Evolutionary conservation across 1,140 invertebrate genomes (phyloP).

Genomic region (Acromyrmex echinatior): DNA sequence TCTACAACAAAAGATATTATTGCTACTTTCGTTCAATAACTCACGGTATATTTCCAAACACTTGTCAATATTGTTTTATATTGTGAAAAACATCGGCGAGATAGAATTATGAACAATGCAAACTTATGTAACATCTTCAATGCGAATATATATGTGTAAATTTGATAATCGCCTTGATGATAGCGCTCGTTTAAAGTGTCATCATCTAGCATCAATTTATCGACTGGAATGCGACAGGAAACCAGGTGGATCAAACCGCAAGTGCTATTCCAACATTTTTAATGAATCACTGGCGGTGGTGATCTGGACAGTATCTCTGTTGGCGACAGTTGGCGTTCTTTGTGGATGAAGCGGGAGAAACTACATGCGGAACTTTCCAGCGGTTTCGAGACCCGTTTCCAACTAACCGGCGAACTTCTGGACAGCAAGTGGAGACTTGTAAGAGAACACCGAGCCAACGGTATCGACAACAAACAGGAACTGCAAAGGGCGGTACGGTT

Average conservation of each 20-base stretch:
- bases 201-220: not conserved
- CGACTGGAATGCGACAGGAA: not conserved
- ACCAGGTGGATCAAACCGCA: constrained; percentile 63
- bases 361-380: constrained; percentile 46
- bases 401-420: constrained; percentile 63
- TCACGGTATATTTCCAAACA: not conserved
- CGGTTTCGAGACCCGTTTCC: constrained; percentile 42
- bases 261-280: constrained; percentile 65
- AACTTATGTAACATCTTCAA: not conserved
- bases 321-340: constrained; percentile 66
- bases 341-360: constrained; percentile 15
- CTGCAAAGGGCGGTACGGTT: constrained; percentile 67
- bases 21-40: not conserved
- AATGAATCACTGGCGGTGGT: constrained; percentile 50
- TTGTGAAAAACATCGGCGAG: not conserved
- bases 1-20: not conserved
- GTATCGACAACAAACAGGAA: constrained; percentile 76
- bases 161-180: not conserved
- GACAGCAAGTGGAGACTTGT: constrained; percentile 65
- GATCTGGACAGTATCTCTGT: constrained; percentile 67
- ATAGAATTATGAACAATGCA: not conserved
- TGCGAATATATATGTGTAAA: not conserved
- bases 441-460: constrained; percentile 65
- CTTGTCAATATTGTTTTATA: constrained; percentile 2
- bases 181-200: not conserved